Percentiles rank a stretch among this genome's conserved stretches.
phyloP scores from a whole-genome alignment of 1,140 invertebrate species.

The Eubasilissa regina region DNA sequence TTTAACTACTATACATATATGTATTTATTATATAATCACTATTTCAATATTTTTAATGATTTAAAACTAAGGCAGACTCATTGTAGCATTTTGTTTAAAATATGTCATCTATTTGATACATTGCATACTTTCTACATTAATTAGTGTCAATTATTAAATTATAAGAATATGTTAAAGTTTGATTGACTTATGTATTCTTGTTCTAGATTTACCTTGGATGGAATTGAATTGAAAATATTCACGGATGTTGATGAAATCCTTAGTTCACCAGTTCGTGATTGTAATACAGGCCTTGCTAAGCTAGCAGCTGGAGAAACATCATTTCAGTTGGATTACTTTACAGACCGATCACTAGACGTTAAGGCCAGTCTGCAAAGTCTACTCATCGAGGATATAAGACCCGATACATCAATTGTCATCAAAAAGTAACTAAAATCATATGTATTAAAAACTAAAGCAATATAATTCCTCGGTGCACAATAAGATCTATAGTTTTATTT shows the following conservation, averaged over 20 bases:
- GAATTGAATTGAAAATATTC: conserved; percentile 79
- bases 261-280: conserved; percentile 82
- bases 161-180: not conserved
- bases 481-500: too few species aligned
- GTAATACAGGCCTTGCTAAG: conserved; percentile 81
- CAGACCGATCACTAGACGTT: conserved; percentile 80
- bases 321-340: conserved; percentile 77
- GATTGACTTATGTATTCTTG: conserved; percentile 61
- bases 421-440: conserved; percentile 73
- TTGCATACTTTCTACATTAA: too few species aligned
- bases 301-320: conserved; percentile 82
- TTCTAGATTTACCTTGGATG: conserved; percentile 78
- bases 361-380: conserved; percentile 82
- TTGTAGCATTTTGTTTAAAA: too few species aligned
- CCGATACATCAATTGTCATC: conserved; percentile 76
- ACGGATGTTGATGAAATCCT: conserved; percentile 83
- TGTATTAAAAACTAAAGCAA: not conserved
- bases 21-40: not conserved
- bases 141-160: too few species aligned
- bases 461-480: too few species aligned
- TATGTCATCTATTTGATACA: too few species aligned
- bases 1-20: not conserved
- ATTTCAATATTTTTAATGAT: not conserved
- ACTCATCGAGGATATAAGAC: conserved; percentile 81
- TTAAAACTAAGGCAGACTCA: too few species aligned